phyloP scores from a whole-genome alignment of 2,113 vertebrate species.

The Pluvialis apricaria region DNA sequence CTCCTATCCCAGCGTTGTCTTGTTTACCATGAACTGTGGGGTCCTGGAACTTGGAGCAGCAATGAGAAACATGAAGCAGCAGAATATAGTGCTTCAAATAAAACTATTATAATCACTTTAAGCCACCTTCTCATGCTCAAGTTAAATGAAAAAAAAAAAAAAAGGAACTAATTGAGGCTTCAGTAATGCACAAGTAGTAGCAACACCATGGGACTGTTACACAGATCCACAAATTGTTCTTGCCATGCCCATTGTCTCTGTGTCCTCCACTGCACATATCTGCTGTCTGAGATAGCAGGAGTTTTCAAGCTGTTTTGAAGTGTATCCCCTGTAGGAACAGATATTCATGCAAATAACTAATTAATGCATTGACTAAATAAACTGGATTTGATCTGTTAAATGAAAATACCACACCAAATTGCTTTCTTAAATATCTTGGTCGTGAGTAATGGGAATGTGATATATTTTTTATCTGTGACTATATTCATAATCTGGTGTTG shows the following conservation, averaged over 20 bases:
- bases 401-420: conserved; percentile 9
- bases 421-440: conserved; percentile 5
- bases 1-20: not conserved
- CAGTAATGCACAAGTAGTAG: not conserved
- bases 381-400: conserved; percentile 28
- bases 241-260: not conserved
- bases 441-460: not conserved
- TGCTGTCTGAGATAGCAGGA: not conserved
- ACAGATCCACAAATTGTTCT: accelerated
- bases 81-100: not conserved
- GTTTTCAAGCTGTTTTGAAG: not conserved
- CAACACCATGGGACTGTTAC: not conserved
- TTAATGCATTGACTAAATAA: conserved; percentile 8
- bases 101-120: not conserved
- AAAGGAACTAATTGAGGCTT: not conserved
- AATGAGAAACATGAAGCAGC: accelerated
- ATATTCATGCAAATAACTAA: not conserved
- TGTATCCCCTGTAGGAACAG: not conserved
- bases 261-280: not conserved
- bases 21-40: not conserved
- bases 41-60: not conserved
- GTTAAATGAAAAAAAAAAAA: not conserved
- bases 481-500: not conserved
- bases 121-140: not conserved
- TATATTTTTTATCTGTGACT: not conserved